phyloP scores from a whole-genome alignment of 2,113 vertebrate genomes.

The Larimichthys crocea region DNA sequence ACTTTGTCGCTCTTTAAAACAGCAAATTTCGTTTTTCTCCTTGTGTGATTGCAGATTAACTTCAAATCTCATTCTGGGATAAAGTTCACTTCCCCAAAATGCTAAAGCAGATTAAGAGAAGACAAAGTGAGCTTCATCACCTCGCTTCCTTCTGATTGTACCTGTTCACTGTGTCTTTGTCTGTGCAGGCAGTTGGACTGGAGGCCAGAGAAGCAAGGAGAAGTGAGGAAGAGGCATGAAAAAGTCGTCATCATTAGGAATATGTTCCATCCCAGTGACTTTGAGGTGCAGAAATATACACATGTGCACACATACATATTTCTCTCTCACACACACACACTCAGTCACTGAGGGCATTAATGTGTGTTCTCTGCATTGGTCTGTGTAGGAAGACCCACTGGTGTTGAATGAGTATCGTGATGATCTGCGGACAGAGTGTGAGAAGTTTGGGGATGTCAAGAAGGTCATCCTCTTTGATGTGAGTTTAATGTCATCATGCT shows the following conservation, averaged over 20 bases:
- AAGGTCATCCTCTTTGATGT: conserved; percentile 98
- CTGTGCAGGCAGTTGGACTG: conserved; percentile 92
- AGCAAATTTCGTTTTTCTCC: too few species aligned
- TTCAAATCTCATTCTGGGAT: background rate
- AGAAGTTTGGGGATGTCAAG: conserved; percentile 96
- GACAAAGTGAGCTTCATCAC: background rate
- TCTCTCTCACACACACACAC: background rate
- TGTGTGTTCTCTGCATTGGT: conserved; percentile 20
- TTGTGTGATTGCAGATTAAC: too few species aligned
- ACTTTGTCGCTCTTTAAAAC: too few species aligned
- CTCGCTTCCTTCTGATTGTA: background rate
- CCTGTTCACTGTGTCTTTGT: conserved; percentile 17
- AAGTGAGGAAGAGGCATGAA: conserved; percentile 88
- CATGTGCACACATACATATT: background rate
- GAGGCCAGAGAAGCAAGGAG: conserved; percentile 92
- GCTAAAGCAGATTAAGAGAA: background rate
- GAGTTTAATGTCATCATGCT: conserved; percentile 73
- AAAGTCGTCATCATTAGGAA: conserved; percentile 95
- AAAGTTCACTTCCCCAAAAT: background rate
- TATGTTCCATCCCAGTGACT: conserved; percentile 97
- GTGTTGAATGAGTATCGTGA: conserved; percentile 96
- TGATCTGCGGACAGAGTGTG: conserved; percentile 93
- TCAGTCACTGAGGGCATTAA: background rate
- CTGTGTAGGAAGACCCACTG: conserved; percentile 92
- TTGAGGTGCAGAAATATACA: conserved; percentile 86